Evolutionary conservation across 1,140 invertebrate species (phyloP).

Genomic region (Yoshiicerus persimilis): DNA sequence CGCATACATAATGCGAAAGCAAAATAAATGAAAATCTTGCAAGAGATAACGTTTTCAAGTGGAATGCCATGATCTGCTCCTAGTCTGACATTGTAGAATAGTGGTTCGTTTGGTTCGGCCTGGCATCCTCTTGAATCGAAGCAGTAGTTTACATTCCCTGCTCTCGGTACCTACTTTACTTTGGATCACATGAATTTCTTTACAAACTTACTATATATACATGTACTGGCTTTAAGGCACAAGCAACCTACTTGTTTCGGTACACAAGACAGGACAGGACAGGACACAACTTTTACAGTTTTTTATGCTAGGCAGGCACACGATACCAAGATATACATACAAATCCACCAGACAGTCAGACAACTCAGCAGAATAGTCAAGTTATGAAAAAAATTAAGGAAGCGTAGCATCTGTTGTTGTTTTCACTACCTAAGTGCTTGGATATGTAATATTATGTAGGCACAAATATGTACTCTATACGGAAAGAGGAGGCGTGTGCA

Average conservation of each 20-base stretch:
- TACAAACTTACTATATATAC: not conserved
- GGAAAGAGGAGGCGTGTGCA: not conserved
- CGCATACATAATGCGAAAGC: not conserved
- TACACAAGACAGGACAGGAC: not conserved
- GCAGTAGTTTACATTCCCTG: not conserved
- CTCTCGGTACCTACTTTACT: not conserved
- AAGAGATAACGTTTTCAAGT: not conserved
- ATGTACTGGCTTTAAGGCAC: not conserved
- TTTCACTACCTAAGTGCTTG: not conserved
- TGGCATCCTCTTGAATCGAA: not conserved
- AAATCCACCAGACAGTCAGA: not conserved
- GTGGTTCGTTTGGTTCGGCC: too few species aligned
- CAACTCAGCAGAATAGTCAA: not conserved
- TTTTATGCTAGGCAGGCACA: not conserved
- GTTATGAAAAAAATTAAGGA: not conserved
- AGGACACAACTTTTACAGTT: not conserved
- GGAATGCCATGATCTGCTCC: not conserved
- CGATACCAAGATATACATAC: not conserved
- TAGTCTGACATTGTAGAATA: not conserved
- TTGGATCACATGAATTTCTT: not conserved
- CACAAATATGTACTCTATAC: not conserved
- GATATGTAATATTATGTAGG: not conserved
- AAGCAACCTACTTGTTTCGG: not conserved
- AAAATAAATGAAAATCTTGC: not conserved
- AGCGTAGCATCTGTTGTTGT: not conserved